Conservation (phyloP, 2,888 invertebrate genomes). For the Latrodectus elegans region DNA sequence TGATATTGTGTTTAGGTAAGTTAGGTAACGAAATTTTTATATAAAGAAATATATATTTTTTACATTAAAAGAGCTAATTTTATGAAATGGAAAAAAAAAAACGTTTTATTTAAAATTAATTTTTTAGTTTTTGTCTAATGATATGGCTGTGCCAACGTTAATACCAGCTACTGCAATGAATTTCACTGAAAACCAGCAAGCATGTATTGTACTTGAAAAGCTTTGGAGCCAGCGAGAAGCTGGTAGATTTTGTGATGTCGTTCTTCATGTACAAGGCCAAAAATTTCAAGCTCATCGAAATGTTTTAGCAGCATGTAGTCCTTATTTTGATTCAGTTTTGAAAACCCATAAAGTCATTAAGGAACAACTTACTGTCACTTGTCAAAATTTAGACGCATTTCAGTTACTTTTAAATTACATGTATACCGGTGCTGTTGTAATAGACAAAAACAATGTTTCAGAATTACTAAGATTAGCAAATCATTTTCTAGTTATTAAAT, state of each 20-base stretch:
- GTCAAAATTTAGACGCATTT: conserved; percentile 80
- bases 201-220: conserved; percentile 67
- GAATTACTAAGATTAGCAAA: conserved; percentile 80
- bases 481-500: conserved; percentile 80
- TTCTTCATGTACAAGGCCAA: conserved; percentile 79
- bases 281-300: conserved; percentile 80
- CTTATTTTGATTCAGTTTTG: conserved; percentile 81
- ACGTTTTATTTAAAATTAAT: neutral
- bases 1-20: neutral
- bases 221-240: conserved; percentile 75
- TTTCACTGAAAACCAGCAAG: conserved; percentile 70
- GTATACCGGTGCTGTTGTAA: conserved; percentile 80
- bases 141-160: conserved; percentile 82
- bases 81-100: neutral
- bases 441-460: conserved; percentile 80
- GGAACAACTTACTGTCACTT: conserved; percentile 79
- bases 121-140: neutral
- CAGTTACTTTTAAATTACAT: conserved; percentile 80
- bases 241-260: conserved; percentile 80
- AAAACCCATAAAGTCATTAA: conserved; percentile 77
- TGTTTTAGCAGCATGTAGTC: conserved; percentile 81
- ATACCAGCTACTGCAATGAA: conserved; percentile 73
- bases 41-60: neutral
- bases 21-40: neutral
- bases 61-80: neutral